Evolutionary conservation across 2,797 vertebrate genomes (phyloP).

Genomic region (Rhyacichthys aspro): DNA sequence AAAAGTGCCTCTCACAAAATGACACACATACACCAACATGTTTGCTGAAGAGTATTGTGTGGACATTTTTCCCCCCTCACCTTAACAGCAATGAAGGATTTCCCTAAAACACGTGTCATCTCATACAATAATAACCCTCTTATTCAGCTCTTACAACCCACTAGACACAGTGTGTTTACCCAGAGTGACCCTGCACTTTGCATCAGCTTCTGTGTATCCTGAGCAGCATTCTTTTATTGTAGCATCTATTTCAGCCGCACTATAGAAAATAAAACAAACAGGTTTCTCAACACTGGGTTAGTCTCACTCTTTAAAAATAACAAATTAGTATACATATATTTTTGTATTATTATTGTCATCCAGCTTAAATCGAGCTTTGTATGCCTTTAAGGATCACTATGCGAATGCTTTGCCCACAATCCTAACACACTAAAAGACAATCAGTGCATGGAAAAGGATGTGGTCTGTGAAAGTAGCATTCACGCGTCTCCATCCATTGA

Average conservation of each 20-base stretch:
- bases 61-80: neutral
- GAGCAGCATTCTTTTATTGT: no score
- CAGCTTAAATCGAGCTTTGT: neutral
- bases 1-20: constrained; percentile 62
- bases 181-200: no score
- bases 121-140: neutral
- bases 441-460: constrained; percentile 55
- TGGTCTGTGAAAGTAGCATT: constrained; percentile 34
- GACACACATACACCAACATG: constrained; percentile 29
- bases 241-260: no score
- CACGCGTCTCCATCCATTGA: constrained; percentile 57
- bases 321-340: neutral
- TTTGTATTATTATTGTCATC: neutral
- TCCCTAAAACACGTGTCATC: constrained; percentile 8
- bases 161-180: no score
- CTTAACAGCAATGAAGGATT: constrained; percentile 2
- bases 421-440: constrained; percentile 45
- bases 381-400: neutral
- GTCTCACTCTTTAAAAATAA: neutral
- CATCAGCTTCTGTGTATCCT: no score
- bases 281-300: neutral
- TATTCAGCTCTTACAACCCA: neutral
- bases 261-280: no score
- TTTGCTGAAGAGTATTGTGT: neutral
- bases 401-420: neutral